These are phyloP conservation scores for Camponotus pennsylvanicus DNA, from an alignment of 1,140 invertebrate genomes.

Conservation along the genomic window DNA sequence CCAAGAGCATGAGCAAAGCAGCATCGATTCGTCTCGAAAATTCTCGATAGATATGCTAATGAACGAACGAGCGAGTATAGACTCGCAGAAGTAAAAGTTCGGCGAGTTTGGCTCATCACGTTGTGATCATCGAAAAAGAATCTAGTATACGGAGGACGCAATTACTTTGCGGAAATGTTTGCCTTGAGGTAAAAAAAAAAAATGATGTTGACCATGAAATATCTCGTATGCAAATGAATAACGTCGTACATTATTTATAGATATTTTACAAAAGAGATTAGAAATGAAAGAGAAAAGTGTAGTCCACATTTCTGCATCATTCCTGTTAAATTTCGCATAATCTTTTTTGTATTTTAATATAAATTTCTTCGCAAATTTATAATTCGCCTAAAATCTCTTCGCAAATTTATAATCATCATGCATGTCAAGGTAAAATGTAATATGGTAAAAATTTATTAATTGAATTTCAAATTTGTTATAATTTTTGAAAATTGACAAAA, in stretches of 20 bases:
- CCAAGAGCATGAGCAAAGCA: neutral
- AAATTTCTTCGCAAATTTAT: neutral
- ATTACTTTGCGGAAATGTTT: slow-evolving; percentile 51
- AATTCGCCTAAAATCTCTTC: too few species aligned
- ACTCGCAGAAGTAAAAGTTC: slow-evolving; percentile 33
- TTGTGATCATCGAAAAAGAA: slow-evolving; percentile 38
- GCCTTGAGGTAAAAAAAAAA: slow-evolving; percentile 11
- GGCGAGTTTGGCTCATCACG: neutral
- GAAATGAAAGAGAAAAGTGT: neutral
- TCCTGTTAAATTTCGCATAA: neutral
- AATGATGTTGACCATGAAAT: neutral
- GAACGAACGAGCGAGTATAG: neutral
- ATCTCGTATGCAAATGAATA: neutral
- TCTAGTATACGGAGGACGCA: slow-evolving; percentile 38
- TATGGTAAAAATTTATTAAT: neutral
- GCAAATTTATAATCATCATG: too few species aligned
- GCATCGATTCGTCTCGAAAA: slow-evolving; percentile 54
- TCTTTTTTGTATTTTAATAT: neutral
- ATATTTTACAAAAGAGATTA: neutral
- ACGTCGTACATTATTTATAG: neutral
- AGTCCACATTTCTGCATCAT: neutral
- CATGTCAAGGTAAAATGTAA: neutral
- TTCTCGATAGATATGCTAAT: slow-evolving; percentile 69
- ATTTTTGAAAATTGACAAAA: neutral
- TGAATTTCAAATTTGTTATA: slow-evolving; percentile 8